Base-by-base conservation (phyloP, 1,140 invertebrate species). In the Drosophila arawakana region DNA sequence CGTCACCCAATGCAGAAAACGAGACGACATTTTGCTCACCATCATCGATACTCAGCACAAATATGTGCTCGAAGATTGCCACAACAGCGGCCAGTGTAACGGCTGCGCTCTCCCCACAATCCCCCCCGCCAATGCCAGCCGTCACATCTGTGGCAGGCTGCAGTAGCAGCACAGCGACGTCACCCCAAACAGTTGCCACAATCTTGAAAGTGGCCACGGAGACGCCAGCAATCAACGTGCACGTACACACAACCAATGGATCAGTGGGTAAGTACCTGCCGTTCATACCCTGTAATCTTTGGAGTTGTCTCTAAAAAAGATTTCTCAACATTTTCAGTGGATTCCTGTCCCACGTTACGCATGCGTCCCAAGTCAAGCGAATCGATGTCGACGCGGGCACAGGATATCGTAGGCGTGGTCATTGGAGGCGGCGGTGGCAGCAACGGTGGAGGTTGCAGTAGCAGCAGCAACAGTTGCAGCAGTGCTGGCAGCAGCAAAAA, bases 1-100 rank as follows among this genome's bases (percentile, higher is more conserved):
- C 92, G 15, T 92, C 92, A n/a, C 92, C 92, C 67, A 97, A 96
- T 92, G 96, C 96, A 61, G 96, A 97, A 74, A 92, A 77, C 52
- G 92, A 92, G 68, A 92, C 91, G 57, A 91, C 91, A 62, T 90
- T 92, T 63, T 92, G 92, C 70, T 92, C 92, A 49, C 88, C 91
- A 58, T 82, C 90, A 69, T 92, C 92, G 44, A 92, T 92, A 70
- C 84, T 92, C 39, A 90, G 91, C 61, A 79, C 91, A 34, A 91
- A 91, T 69, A 92, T 92, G 90, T 92, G 92, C 80, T 89, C 91
- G 43, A 92, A 91, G 72, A 91, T 92, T 70, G 84, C 73, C 57
- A 85, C 86, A 9, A 86, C 91, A 46, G 80, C 91, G 63, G 90
- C 84, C 11, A 92, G 66, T 80, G 86, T 91, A 66, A 91, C 90